These are phyloP conservation scores for Argopecten irradians DNA, from an alignment of 1,140 invertebrate genomes.

Conservation along the genomic window DNA sequence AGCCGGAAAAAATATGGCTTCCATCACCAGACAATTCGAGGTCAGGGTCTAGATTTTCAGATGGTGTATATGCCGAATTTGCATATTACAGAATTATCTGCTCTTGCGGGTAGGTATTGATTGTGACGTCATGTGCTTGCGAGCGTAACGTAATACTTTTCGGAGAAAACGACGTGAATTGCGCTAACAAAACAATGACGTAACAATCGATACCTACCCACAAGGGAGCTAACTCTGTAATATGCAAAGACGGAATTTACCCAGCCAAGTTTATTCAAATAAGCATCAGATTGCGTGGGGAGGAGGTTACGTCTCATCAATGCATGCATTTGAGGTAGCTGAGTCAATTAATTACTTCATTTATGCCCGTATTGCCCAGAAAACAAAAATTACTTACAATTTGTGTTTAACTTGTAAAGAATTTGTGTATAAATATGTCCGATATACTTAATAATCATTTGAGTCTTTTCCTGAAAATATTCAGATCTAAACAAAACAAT, in stretches of 20 bases:
- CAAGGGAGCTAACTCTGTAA: too few species aligned
- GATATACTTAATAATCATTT: not conserved
- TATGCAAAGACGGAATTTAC: not conserved
- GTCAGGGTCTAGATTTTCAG: not conserved
- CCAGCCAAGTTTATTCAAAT: not conserved
- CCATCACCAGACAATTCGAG: not conserved
- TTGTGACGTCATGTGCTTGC: too few species aligned
- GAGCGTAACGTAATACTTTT: too few species aligned
- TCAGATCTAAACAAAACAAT: slow-evolving; percentile 18
- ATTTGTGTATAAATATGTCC: slow-evolving; percentile 23
- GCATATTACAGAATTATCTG: too few species aligned
- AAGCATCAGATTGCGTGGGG: not conserved
- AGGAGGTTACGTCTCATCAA: not conserved
- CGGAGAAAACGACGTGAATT: too few species aligned
- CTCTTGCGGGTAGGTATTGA: too few species aligned
- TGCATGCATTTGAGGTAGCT: slow-evolving; percentile 5
- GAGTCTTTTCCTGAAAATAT: slow-evolving; percentile 22
- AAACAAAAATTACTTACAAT: slow-evolving; percentile 20
- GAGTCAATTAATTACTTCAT: slow-evolving; percentile 23
- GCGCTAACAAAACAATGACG: too few species aligned
- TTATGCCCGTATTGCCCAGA: slow-evolving; percentile 20
- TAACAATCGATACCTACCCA: too few species aligned
- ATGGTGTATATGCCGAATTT: too few species aligned
- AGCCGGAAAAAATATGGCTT: not conserved
- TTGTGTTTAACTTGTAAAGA: slow-evolving; percentile 18